A percentile compares a stretch with the other conserved stretches of the same genome.
Evolutionary conservation across 1,140 invertebrate species (phyloP).

Genomic region (Megathymus violae): DNA sequence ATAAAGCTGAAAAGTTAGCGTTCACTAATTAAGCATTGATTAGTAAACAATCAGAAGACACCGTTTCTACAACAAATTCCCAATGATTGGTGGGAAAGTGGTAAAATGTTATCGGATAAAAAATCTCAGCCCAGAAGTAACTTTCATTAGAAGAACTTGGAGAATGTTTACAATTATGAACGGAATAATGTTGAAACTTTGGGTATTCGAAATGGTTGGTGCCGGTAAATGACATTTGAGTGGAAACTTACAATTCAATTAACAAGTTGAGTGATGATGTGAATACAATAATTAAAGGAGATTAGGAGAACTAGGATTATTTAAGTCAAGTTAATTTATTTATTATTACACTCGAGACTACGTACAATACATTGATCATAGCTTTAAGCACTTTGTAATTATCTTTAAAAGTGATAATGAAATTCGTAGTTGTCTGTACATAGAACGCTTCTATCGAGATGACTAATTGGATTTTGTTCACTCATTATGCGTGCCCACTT

Average conservation of each 20-base stretch:
- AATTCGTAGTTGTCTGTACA: too few species aligned
- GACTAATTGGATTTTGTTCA: too few species aligned
- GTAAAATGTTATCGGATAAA: not conserved
- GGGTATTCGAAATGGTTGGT: conserved; percentile 9
- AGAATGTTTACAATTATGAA: conserved; percentile 20
- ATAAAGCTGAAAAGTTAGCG: conserved; percentile 20
- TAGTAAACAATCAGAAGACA: conserved; percentile 22
- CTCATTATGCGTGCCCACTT: too few species aligned
- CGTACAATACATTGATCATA: not conserved
- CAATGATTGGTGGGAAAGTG: not conserved
- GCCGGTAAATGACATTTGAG: not conserved
- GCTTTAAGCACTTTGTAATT: too few species aligned
- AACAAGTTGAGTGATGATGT: conserved; percentile 4
- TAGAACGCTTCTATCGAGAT: too few species aligned
- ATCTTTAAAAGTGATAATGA: too few species aligned
- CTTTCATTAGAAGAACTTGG: conserved; percentile 14
- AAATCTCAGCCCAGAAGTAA: conserved; percentile 10
- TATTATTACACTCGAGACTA: not conserved
- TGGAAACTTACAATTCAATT: not conserved
- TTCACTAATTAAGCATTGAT: conserved; percentile 19
- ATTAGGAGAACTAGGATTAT: not conserved
- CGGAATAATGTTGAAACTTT: conserved; percentile 16
- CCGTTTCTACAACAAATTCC: conserved; percentile 19
- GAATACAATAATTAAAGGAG: conserved; percentile 3
- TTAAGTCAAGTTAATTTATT: too few species aligned